These are phyloP conservation scores for Dipodomys ordii DNA, from an alignment of 2,113 vertebrate genomes.

Conservation along the genomic window DNA sequence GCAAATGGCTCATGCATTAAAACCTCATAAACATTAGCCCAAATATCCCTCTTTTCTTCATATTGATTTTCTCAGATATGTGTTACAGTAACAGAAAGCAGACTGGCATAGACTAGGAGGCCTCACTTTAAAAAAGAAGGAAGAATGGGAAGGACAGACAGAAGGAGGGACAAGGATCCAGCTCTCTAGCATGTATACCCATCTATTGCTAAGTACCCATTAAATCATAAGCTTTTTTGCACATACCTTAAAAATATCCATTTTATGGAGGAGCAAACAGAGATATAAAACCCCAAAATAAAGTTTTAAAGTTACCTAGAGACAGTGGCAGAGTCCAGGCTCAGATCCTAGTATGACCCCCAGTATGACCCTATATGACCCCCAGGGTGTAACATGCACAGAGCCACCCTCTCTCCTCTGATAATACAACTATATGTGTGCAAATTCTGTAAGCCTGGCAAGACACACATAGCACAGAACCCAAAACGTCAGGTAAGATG, in stretches of 20 bases:
- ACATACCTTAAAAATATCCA: background rate
- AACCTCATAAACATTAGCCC: background rate
- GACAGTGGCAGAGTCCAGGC: background rate
- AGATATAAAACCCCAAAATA: background rate
- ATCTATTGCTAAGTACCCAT: background rate
- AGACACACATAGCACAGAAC: background rate
- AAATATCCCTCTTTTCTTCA: background rate
- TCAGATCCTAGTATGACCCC: background rate
- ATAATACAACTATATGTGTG: background rate
- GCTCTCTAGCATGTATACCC: fast-evolving
- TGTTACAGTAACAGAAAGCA: background rate
- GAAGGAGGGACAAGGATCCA: background rate
- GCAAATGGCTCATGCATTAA: background rate
- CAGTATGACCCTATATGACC: too few species aligned
- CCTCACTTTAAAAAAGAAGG: background rate
- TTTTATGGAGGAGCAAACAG: background rate
- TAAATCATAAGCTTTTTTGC: background rate
- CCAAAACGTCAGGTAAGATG: background rate
- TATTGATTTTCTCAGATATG: background rate
- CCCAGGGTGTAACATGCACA: background rate
- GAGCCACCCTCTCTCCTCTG: background rate
- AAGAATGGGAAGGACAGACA: background rate
- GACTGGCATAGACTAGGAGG: too few species aligned
- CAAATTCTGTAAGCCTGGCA: background rate
- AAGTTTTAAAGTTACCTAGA: background rate